Evolutionary conservation across 2,797 vertebrate genomes (phyloP), one percentile per base, ranked within the genome.

Genomic region (Chelidonichthys spinosus): DNA sequence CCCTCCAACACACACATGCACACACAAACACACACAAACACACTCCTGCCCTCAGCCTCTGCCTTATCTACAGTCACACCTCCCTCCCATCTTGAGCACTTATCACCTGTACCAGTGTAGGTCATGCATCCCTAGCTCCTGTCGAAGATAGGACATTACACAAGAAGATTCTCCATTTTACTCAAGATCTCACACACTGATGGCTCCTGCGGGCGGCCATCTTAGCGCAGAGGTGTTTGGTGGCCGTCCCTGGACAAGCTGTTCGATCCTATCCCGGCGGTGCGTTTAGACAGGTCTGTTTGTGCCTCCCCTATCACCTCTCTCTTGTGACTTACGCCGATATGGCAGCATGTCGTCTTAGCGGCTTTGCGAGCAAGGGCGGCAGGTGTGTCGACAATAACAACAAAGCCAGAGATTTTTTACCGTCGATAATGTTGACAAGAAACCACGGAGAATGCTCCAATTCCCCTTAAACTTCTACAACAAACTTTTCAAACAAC

Each of bases 81-180:
- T 62, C 83, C 77, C 46, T 69, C 68, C 80, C 87, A 89, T 91
- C 87, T 85, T 63, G 33, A 82, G 62, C 84, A 82, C 81, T 90
- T 91, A 93, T 94, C 92, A 88, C 65, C 72, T 25, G 52, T 15
- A 17, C 78, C 84, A 85, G 69, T 78, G 70, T 90, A 83, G 32
- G 76, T 85, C 88, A 86, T 77, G 87, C 89, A 87, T 90, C 84
- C 74, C 17, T 39, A 70, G 81, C 69, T 25, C 74, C 74, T 52
- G 85, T 72, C 35, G 17, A 78, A 90, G 88, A 92, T 91, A 87
- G 68, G 68, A 81, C 85, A 88, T 82, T 85, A 79, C 86, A 90
- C 61, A 36, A 77, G 69, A 33, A 86, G 81, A 84, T 81, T 88
- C 76, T 69, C 49, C 66, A 37, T 60, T 84, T 90, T 78, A 78